These are phyloP conservation scores for Bathybates hornii DNA, from an alignment of 2,113 vertebrate genomes.

Conservation along the genomic window DNA sequence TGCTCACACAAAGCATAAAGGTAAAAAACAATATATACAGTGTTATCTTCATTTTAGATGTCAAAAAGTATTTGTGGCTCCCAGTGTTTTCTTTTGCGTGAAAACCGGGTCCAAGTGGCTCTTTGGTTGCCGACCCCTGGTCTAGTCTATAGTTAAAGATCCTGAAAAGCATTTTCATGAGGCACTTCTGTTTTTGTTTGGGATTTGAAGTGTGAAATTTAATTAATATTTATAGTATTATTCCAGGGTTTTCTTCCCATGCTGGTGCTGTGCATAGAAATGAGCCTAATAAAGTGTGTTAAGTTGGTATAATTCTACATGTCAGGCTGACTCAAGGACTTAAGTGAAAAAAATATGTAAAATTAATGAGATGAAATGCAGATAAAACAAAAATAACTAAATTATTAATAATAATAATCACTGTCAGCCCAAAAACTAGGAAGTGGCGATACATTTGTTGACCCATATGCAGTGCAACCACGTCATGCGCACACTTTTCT, in stretches of 20 bases:
- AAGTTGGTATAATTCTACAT: not conserved
- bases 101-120: no score
- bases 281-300: not conserved
- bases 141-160: not conserved
- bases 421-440: not conserved
- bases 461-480: not conserved
- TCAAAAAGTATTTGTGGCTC: no score
- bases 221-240: not conserved
- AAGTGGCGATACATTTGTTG: accelerated
- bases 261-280: not conserved
- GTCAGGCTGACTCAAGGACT: not conserved
- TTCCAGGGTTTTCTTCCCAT: not conserved
- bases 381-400: not conserved
- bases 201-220: not conserved
- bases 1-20: no score
- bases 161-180: not conserved
- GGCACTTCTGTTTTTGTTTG: not conserved
- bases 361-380: not conserved
- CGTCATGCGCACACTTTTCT: not conserved
- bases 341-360: not conserved
- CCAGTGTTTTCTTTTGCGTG: no score
- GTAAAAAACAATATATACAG: no score
- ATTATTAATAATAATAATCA: not conserved
- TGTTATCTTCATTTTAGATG: no score
- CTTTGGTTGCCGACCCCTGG: no score